These are phyloP conservation scores for Caenorhabditis wallacei DNA, from an alignment of 2,888 invertebrate species.

Conservation along the genomic window DNA sequence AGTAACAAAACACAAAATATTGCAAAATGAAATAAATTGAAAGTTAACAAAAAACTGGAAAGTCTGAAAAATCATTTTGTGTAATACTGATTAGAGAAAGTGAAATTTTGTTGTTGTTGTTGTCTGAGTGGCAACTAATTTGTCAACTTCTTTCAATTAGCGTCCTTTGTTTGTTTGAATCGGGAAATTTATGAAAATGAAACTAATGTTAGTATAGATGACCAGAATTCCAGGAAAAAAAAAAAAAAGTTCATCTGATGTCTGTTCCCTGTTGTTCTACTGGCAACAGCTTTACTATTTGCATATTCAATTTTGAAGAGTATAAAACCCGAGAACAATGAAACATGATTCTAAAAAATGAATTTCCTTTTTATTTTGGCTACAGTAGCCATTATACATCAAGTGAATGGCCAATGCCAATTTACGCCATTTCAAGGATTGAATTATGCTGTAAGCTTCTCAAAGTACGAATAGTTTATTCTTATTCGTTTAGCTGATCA, in stretches of 20 bases:
- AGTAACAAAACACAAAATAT: not conserved
- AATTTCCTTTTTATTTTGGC: not conserved
- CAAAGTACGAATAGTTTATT: not conserved
- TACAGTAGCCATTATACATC: not conserved
- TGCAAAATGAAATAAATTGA: not conserved
- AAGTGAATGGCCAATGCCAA: not conserved
- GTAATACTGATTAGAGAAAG: not conserved
- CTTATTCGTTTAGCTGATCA: not conserved
- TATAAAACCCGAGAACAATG: not conserved
- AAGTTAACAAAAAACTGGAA: not conserved
- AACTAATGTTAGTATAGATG: no score
- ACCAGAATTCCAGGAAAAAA: no score
- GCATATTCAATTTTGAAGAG: no score
- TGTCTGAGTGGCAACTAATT: not conserved
- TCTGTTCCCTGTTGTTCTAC: no score
- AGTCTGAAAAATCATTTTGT: no score
- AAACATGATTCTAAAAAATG: not conserved
- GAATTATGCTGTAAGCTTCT: slow-evolving; percentile 5
- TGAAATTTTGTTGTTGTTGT: not conserved
- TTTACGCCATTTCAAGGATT: slow-evolving; percentile 1
- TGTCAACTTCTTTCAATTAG: not conserved
- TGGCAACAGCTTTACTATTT: no score
- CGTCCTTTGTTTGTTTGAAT: not conserved
- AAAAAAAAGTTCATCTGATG: no score
- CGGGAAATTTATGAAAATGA: no score